A percentile compares a stretch with the other conserved stretches of the same genome.
phyloP scores from a whole-genome alignment of 1,140 invertebrate species.

The Planococcus citri region DNA sequence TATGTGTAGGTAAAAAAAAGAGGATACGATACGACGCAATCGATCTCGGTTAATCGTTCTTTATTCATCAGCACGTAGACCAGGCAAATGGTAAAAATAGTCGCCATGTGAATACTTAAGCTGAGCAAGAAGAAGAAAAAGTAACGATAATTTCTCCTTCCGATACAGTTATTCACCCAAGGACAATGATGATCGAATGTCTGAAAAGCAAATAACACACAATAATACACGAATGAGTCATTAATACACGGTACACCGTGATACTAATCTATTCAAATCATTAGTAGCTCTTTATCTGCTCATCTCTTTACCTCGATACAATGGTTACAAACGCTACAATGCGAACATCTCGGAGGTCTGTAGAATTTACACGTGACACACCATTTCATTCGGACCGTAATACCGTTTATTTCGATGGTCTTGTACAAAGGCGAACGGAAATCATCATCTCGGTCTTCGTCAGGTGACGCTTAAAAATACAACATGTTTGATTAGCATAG shows the following conservation, averaged over 20 bases:
- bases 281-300: background rate
- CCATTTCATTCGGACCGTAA: constrained; percentile 99
- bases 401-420: constrained; percentile 95
- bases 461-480: constrained; percentile 71
- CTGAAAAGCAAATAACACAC: no score
- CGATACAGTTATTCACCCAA: constrained; percentile 99
- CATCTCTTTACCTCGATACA: constrained; percentile 78
- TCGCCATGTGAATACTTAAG: constrained; percentile 91
- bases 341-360: constrained; percentile 92
- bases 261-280: constrained; percentile 9
- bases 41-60: constrained; percentile 60
- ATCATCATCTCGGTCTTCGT: constrained; percentile 94
- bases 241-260: no score
- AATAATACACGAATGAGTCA: constrained; percentile 30
- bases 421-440: constrained; percentile 94
- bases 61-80: constrained; percentile 80
- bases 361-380: constrained; percentile 99
- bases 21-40: constrained; percentile 87
- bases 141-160: constrained; percentile 93
- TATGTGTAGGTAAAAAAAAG: constrained; percentile 36
- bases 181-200: constrained; percentile 99
- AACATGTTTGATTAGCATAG: constrained; percentile 21
- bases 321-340: constrained; percentile 98
- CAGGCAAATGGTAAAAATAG: constrained; percentile 86
- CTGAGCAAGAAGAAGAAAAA: constrained; percentile 98